These are phyloP conservation scores for Euphonia xanthogaster DNA, from an alignment of 2,797 vertebrate species.

Conservation along the genomic window DNA sequence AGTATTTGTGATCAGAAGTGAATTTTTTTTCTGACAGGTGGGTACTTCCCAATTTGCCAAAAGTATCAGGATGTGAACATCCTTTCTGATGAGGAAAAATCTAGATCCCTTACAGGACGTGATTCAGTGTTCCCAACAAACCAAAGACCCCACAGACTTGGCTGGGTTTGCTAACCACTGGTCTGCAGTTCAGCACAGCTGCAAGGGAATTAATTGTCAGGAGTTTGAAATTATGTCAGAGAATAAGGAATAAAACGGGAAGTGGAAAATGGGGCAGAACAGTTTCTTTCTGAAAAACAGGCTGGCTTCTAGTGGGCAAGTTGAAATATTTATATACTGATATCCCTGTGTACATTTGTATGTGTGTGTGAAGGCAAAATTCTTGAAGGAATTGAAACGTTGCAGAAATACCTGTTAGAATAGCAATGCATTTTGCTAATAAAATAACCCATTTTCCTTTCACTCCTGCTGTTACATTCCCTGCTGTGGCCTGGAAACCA, in stretches of 20 bases:
- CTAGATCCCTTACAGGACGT: neutral
- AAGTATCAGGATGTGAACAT: neutral
- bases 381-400: neutral
- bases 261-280: neutral
- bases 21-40: neutral
- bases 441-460: slow-evolving; percentile 4
- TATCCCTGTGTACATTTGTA: neutral
- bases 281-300: neutral
- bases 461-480: neutral
- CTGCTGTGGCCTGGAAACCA: slow-evolving; percentile 8
- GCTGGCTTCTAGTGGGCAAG: neutral
- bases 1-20: neutral
- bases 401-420: slow-evolving; percentile 21
- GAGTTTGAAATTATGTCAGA: neutral
- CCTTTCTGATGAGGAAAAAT: neutral
- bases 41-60: neutral
- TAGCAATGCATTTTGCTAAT: slow-evolving; percentile 19
- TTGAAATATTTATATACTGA: neutral
- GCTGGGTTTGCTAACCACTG: neutral
- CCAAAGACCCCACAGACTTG: neutral
- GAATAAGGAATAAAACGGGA: neutral
- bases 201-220: neutral
- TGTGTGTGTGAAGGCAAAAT: neutral
- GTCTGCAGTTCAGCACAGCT: neutral
- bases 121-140: neutral